A percentile compares a stretch with the other conserved stretches of the same genome.
These are phyloP conservation scores for Eulemur macaco DNA, from an alignment of 2,113 vertebrate genomes.

Conservation along the genomic window DNA sequence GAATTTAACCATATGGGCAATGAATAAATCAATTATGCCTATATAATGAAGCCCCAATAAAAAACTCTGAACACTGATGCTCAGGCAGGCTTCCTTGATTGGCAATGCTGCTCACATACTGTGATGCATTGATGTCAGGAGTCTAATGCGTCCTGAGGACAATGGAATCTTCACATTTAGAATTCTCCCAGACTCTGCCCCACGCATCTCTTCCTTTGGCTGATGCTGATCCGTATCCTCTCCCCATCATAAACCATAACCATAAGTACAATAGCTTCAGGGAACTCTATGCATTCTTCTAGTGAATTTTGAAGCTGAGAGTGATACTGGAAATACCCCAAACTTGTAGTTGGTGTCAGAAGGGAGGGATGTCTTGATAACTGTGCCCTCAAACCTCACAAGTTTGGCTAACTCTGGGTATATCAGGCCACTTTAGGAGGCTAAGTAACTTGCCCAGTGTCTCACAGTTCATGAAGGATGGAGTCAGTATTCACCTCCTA, in stretches of 20 bases:
- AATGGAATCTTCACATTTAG: neutral
- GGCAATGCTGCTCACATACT: neutral
- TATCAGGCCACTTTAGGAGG: neutral
- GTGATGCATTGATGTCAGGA: neutral
- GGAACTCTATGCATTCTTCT: neutral
- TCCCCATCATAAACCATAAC: neutral
- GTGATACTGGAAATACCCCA: neutral
- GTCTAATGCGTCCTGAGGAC: neutral
- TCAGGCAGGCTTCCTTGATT: neutral
- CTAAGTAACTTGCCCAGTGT: neutral
- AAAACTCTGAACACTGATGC: neutral
- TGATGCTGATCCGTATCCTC: neutral
- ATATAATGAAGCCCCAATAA: neutral
- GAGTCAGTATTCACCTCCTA: neutral
- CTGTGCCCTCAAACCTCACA: neutral
- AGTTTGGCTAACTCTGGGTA: neutral
- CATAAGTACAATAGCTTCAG: neutral
- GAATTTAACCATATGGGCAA: neutral
- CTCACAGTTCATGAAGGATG: neutral
- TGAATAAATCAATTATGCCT: neutral
- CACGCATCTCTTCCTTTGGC: neutral
- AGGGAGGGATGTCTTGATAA: neutral
- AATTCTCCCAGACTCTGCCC: neutral
- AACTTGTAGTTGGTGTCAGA: neutral
- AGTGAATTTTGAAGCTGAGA: neutral